These are phyloP conservation scores for Drosophila punjabiensis DNA, from an alignment of 1,140 invertebrate genomes.

Conservation along the genomic window DNA sequence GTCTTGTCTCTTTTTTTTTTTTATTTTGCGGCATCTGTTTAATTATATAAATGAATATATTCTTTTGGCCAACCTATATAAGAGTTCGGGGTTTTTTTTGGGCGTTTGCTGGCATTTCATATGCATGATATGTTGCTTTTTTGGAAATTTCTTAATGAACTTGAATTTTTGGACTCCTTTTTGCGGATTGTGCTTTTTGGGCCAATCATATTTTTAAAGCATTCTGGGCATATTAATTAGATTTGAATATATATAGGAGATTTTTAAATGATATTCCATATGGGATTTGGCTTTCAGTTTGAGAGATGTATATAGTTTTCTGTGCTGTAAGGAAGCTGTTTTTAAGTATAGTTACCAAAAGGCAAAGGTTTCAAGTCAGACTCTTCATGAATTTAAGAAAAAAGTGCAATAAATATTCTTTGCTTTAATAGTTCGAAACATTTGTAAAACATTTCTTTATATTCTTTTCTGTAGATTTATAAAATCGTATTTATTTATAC, in stretches of 20 bases:
- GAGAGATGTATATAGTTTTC: not conserved
- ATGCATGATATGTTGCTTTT: conserved; percentile 29
- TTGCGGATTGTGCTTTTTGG: not conserved
- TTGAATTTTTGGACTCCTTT: conserved; percentile 8
- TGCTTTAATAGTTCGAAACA: not conserved
- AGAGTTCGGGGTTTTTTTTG: not conserved
- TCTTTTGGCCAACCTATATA: conserved; percentile 47
- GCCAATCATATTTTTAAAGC: conserved; percentile 22
- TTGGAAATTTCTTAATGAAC: conserved; percentile 56
- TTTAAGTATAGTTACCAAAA: not conserved
- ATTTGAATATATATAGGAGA: not conserved
- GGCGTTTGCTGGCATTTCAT: conserved; percentile 18
- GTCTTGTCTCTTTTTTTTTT: conserved; percentile 12
- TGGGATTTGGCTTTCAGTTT: not conserved
- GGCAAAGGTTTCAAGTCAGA: not conserved
- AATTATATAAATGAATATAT: conserved; percentile 35
- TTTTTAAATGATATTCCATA: not conserved
- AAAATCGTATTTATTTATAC: not conserved
- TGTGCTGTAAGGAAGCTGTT: not conserved
- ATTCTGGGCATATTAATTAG: conserved; percentile 28
- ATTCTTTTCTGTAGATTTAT: not conserved
- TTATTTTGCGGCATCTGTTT: conserved; percentile 34
- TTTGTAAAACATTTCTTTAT: too few relatives aligned
- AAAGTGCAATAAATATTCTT: not conserved
- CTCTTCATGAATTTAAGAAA: not conserved